Percentiles rank a stretch among this genome's conserved stretches.
Conservation (phyloP, 1,140 invertebrate genomes). For the Ganaspis sp. region DNA sequence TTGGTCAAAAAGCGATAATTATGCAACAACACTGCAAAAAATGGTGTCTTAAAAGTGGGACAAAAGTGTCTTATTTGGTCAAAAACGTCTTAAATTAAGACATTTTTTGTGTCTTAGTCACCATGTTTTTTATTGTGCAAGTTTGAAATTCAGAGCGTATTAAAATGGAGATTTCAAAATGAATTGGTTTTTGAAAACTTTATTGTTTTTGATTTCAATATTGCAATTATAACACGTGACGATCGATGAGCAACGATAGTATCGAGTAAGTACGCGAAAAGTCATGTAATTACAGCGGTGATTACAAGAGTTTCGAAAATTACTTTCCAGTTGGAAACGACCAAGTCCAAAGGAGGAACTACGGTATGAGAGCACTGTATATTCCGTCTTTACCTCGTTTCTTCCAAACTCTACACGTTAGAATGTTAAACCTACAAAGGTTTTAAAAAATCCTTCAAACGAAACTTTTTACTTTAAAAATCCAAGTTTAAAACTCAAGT, state of each 20-base stretch:
- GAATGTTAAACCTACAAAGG: background rate
- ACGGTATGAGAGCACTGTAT: constrained; percentile 63
- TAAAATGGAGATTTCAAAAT: no score
- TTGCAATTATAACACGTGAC: background rate
- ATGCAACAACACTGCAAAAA: no score
- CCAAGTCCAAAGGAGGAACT: constrained; percentile 63
- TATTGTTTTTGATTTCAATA: background rate
- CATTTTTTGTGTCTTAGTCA: no score
- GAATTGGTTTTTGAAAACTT: background rate
- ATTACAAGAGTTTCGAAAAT: constrained; percentile 70
- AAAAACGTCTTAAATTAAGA: no score
- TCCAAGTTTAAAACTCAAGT: background rate
- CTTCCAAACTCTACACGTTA: background rate
- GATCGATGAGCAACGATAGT: background rate
- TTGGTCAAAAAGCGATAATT: no score
- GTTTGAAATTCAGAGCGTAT: background rate
- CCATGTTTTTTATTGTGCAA: no score
- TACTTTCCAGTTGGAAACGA: constrained; percentile 65
- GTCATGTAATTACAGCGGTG: constrained; percentile 54
- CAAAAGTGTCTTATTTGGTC: no score
- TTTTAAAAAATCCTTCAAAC: constrained; percentile 29
- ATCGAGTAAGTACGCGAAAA: constrained; percentile 36
- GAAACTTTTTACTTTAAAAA: constrained; percentile 2
- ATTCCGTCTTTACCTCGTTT: background rate
- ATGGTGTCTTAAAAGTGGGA: no score